Conservation (phyloP, 1,140 invertebrate species). For the Orchesella cincta region DNA sequence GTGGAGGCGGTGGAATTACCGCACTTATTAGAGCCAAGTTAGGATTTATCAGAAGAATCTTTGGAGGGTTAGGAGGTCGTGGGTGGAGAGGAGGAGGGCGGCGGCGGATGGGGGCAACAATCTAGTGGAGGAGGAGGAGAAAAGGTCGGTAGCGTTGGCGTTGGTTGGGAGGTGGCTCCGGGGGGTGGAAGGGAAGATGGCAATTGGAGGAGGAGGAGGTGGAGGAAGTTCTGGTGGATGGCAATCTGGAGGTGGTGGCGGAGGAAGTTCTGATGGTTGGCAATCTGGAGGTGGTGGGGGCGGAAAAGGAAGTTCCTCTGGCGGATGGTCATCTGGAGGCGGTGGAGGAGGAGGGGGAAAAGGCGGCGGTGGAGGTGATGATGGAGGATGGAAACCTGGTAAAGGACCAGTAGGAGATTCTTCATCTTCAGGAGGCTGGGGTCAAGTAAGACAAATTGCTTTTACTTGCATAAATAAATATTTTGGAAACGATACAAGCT, state of each 20-base stretch:
- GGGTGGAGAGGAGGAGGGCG: slow-evolving; percentile 15
- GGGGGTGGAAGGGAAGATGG: not conserved
- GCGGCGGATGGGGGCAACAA: slow-evolving; percentile 11
- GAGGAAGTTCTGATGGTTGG: not conserved
- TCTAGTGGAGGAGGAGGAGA: too few relatives aligned
- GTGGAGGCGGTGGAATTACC: not conserved
- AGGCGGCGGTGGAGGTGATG: not conserved
- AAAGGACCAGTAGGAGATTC: slow-evolving; percentile 21
- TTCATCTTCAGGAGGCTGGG: slow-evolving; percentile 3
- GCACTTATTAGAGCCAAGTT: not conserved
- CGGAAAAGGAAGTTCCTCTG: not conserved
- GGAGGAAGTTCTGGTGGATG: not conserved
- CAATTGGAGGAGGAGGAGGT: too few relatives aligned
- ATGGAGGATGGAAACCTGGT: slow-evolving; percentile 18
- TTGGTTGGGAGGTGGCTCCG: not conserved
- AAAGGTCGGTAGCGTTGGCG: slow-evolving; percentile 17
- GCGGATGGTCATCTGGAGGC: not conserved
- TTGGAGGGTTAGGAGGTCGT: not conserved
- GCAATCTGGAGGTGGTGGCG: not conserved
- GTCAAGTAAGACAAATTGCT: slow-evolving; percentile 15
- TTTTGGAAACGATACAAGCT: too few relatives aligned
- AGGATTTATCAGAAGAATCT: not conserved
- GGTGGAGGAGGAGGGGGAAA: not conserved
- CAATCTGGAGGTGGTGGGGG: slow-evolving; percentile 6
- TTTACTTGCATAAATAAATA: too few relatives aligned